Percentiles rank a stretch among this genome's conserved stretches.
Evolutionary conservation across 2,797 vertebrate species (phyloP).

Genomic region (Spinus pinus): DNA sequence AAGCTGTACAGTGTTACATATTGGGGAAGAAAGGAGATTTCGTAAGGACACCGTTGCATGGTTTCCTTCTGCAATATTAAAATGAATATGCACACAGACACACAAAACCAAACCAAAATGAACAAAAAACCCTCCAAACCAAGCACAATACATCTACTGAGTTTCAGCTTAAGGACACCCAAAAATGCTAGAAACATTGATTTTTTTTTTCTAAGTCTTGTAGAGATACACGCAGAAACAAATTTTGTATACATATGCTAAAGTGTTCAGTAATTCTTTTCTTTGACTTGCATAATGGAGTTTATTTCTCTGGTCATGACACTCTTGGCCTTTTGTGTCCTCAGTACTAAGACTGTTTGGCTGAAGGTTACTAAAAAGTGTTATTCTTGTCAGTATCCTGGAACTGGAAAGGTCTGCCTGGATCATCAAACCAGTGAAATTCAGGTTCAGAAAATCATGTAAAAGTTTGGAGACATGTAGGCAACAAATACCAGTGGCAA

Average conservation of each 20-base stretch:
- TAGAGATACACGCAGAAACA: not conserved
- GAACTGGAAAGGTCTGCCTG: not conserved
- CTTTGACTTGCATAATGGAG: not conserved
- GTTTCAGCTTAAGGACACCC: not conserved
- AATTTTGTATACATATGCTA: rapidly evolving
- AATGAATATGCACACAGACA: not conserved
- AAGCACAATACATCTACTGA: not conserved
- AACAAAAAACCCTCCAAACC: not conserved
- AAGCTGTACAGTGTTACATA: not conserved
- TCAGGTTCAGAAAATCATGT: not conserved
- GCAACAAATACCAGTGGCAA: not conserved
- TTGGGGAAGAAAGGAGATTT: not conserved
- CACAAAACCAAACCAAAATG: not conserved
- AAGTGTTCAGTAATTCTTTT: not conserved
- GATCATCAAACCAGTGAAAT: not conserved
- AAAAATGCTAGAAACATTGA: not conserved
- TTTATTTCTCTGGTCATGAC: not conserved
- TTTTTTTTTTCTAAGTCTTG: not conserved
- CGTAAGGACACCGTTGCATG: not conserved
- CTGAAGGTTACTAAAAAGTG: not conserved
- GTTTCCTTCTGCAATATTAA: not conserved
- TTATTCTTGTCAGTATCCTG: not conserved
- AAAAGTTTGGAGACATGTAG: not conserved
- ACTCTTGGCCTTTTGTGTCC: not conserved
- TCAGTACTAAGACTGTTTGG: not conserved